Evolutionary conservation across 2,113 vertebrate genomes (phyloP), one percentile per base, ranked within the genome.

Genomic region (Chionis minor): DNA sequence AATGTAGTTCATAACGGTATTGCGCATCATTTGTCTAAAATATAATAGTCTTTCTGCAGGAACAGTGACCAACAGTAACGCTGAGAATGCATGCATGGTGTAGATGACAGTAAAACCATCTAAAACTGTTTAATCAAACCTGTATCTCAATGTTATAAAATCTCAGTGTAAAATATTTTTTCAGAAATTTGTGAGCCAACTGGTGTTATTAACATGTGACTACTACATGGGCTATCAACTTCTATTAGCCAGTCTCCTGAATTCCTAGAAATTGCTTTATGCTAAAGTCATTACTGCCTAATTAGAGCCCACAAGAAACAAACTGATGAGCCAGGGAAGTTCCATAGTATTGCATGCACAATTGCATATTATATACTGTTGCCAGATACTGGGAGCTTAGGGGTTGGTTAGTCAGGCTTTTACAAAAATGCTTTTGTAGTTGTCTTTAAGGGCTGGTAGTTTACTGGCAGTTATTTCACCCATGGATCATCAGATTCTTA

Each of bases 371-470:
- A 47, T 35, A 67, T 52, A 35, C 71, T 61, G 63, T 38, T 92
- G 92, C 72, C 75, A 91, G 89, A 83, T 44, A 54, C 45, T 15
- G 65, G 55, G 47, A 86, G 11, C 5, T 9, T 27, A 69, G 82
- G 1, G 4, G 58, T 14, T 90, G 65, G 79, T 38, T 91, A 89
- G 87, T 28, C 92, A 95, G 89, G 54, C 92, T 94, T 30, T 74
- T 69, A 96, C 91, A 96, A 91, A 97, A 95, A 89, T 83, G 91
- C 88, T 95, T 97, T 92, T 96, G 86, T 96, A 88, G 81, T 85
- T 94, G 78, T 52, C 45, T 79, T 83, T 77, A 88, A 91, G 83
- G 78, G 67, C 65, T 94, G 78, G 83, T 65, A 49, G 54, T 86
- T 96, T 83, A 92, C 32, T 88, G 88, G 61, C 86, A 62, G 45